phyloP scores from a whole-genome alignment of 2,113 vertebrate species.

The Micronycteris hirsuta region DNA sequence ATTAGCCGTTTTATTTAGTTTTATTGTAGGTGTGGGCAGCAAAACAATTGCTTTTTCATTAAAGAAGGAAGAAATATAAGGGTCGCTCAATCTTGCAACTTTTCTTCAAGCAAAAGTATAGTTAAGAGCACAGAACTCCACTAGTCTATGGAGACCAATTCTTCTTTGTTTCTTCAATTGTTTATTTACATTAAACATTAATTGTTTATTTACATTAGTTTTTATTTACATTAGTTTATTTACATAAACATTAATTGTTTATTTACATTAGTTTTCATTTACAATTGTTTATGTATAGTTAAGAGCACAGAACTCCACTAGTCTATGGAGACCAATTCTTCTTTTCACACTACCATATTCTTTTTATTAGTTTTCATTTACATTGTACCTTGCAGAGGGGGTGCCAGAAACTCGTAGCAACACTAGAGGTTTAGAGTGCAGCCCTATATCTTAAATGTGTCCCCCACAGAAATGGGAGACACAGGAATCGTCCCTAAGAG shows the following conservation, averaged over 20 bases:
- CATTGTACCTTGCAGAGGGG: too few relatives aligned
- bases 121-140: neutral
- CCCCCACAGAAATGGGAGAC: neutral
- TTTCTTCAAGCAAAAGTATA: neutral
- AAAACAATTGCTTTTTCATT: constrained; percentile 15
- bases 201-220: too few relatives aligned
- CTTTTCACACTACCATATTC: too few relatives aligned
- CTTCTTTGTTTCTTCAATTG: too few relatives aligned
- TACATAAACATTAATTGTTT: too few relatives aligned
- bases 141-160: neutral
- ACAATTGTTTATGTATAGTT: too few relatives aligned
- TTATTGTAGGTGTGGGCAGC: neutral
- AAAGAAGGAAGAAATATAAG: neutral
- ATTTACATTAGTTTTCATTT: too few relatives aligned
- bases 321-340: neutral
- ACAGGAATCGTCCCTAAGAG: neutral
- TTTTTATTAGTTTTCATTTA: too few relatives aligned
- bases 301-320: neutral
- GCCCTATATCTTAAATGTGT: neutral
- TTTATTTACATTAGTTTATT: too few relatives aligned
- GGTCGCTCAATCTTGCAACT: neutral
- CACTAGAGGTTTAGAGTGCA: neutral
- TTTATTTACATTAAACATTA: too few relatives aligned
- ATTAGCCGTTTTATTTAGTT: constrained; percentile 17
- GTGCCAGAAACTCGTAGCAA: neutral